These are phyloP conservation scores for Ormyrus thymus DNA, from an alignment of 2,888 invertebrate genomes.

Conservation along the genomic window DNA sequence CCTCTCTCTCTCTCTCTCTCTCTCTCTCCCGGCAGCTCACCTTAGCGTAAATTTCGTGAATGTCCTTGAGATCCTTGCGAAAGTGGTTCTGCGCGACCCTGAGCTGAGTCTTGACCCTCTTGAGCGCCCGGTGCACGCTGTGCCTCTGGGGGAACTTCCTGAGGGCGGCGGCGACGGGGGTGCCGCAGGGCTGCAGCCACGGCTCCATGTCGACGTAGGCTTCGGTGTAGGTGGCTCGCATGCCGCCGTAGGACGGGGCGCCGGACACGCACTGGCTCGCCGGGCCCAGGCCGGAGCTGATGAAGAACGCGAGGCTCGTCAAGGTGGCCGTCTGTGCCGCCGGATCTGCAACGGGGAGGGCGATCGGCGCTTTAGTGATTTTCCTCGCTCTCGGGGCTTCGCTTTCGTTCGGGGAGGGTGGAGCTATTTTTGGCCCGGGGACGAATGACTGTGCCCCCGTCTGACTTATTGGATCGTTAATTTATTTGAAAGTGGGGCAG, in stretches of 20 bases:
- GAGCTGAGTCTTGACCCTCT: slow-evolving; percentile 71
- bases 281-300: slow-evolving; percentile 66
- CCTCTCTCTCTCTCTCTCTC: slow-evolving; percentile 1
- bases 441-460: too few relatives aligned
- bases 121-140: slow-evolving; percentile 68
- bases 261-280: slow-evolving; percentile 63
- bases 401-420: too few relatives aligned
- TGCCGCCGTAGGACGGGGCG: slow-evolving; percentile 65
- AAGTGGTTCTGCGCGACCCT: slow-evolving; percentile 72
- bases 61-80: slow-evolving; percentile 68
- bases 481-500: too few relatives aligned
- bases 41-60: slow-evolving; percentile 71
- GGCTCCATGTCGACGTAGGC: slow-evolving; percentile 64
- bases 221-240: slow-evolving; percentile 47
- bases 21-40: slow-evolving; percentile 58
- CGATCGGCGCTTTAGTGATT: too few relatives aligned
- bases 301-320: slow-evolving; percentile 70
- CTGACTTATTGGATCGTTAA: too few relatives aligned
- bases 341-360: slow-evolving; percentile 67
- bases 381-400: too few relatives aligned
- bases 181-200: slow-evolving; percentile 72
- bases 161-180: slow-evolving; percentile 64
- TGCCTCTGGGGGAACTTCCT: slow-evolving; percentile 66
- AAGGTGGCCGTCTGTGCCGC: slow-evolving; percentile 71
- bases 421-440: too few relatives aligned